Percentiles rank a stretch among this genome's conserved stretches.
phyloP scores from a whole-genome alignment of 2,113 vertebrate species.

The Oreocharis arfaki region DNA sequence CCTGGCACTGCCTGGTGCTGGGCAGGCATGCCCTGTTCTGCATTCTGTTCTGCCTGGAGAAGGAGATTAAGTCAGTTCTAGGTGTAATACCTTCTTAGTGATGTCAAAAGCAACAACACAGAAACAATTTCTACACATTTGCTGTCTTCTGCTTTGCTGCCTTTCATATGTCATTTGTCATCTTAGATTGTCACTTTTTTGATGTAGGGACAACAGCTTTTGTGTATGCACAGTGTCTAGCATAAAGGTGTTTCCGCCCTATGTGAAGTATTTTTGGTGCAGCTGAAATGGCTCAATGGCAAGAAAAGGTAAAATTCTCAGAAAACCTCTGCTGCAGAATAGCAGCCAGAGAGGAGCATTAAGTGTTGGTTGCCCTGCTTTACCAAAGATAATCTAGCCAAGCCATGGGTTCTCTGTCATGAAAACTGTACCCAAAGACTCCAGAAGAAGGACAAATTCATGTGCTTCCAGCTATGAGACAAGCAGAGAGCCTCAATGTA shows the following conservation, averaged over 20 bases:
- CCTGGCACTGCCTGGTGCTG: neutral
- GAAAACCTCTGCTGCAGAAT: neutral
- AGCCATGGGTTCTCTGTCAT: neutral
- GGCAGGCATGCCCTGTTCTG: neutral
- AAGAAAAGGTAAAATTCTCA: neutral
- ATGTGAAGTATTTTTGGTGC: neutral
- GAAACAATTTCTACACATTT: neutral
- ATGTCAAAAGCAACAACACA: neutral
- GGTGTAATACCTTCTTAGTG: neutral
- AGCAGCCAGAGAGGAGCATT: neutral
- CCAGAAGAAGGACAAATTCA: neutral
- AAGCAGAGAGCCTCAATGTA: neutral
- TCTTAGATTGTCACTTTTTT: conserved; percentile 13
- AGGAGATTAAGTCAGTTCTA: neutral
- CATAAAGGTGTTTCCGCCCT: neutral
- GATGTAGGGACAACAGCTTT: neutral
- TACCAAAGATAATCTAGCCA: neutral
- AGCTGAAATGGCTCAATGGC: neutral
- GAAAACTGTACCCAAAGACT: neutral
- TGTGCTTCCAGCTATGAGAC: neutral
- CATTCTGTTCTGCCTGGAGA: neutral
- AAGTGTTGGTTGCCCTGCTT: neutral
- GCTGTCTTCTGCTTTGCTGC: conserved; percentile 16
- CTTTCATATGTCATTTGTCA: conserved; percentile 9
- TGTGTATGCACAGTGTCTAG: neutral